A percentile compares a stretch with the other conserved stretches of the same genome.
phyloP scores from a whole-genome alignment of 2,888 invertebrate species.

The Cosmia trapezina region DNA sequence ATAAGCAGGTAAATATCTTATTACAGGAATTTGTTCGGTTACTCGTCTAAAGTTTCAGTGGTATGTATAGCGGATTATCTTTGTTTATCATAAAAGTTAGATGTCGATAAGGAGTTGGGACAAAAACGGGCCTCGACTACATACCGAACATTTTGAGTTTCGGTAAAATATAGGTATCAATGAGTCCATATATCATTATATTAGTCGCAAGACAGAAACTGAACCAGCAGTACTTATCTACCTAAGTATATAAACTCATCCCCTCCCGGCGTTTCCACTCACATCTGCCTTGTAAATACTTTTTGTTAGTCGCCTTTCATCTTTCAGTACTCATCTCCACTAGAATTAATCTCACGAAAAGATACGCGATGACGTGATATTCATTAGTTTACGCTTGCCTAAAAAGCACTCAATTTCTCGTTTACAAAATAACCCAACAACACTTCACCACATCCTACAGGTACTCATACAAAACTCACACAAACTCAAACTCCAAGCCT shows the following conservation, averaged over 20 bases:
- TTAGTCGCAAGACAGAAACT: background rate
- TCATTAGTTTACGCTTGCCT: background rate
- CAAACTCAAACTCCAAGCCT: slow-evolving; percentile 19
- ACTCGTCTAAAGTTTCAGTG: slow-evolving; percentile 17
- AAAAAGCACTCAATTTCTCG: background rate
- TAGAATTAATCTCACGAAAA: background rate
- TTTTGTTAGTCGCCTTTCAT: too few species aligned
- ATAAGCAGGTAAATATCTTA: slow-evolving; percentile 31
- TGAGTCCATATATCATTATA: background rate
- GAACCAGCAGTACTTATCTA: background rate
- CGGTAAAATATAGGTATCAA: background rate
- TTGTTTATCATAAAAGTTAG: slow-evolving; percentile 5
- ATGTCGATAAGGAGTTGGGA: background rate
- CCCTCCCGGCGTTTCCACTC: too few species aligned
- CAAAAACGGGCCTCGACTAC: background rate
- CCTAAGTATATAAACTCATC: too few species aligned
- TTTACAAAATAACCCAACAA: background rate
- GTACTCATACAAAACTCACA: slow-evolving; percentile 1
- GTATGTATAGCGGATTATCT: slow-evolving; percentile 8
- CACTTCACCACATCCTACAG: background rate
- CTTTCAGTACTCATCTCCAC: too few species aligned
- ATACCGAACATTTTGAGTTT: background rate
- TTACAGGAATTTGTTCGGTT: slow-evolving; percentile 10
- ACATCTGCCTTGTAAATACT: too few species aligned
- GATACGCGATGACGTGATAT: too few species aligned